Percentiles rank a stretch among this genome's conserved stretches.
Conservation (phyloP, 2,113 vertebrate genomes). For the Picathartes gymnocephalus region DNA sequence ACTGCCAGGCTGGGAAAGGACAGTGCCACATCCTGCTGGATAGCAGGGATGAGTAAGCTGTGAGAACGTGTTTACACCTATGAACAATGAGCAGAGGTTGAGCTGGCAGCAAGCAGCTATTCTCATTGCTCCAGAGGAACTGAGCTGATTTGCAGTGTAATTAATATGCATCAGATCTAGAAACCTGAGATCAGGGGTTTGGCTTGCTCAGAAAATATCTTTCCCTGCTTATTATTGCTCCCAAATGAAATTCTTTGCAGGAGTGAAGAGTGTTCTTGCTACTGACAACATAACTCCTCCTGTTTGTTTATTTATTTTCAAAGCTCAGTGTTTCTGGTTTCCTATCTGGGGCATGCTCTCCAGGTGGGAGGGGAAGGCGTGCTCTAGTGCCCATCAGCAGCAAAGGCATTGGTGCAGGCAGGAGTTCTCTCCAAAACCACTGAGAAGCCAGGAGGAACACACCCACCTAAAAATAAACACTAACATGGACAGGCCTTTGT, state of each 20-base stretch:
- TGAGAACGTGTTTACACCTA: slow-evolving; percentile 25
- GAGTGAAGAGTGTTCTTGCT: background rate
- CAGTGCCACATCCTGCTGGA: background rate
- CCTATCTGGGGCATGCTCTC: background rate
- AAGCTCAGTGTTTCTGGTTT: background rate
- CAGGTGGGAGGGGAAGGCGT: background rate
- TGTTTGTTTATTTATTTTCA: background rate
- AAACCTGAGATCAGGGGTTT: slow-evolving; percentile 9
- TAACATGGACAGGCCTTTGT: background rate
- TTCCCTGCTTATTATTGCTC: background rate
- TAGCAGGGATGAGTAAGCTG: background rate
- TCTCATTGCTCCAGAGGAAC: slow-evolving; percentile 1
- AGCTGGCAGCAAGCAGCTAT: slow-evolving; percentile 22
- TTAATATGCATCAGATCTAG: slow-evolving; percentile 38
- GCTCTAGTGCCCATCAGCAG: background rate
- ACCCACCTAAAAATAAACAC: slow-evolving; percentile 8
- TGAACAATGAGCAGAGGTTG: background rate
- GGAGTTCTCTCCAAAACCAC: background rate
- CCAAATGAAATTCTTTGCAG: background rate
- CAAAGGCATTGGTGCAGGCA: background rate
- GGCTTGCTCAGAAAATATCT: slow-evolving; percentile 9
- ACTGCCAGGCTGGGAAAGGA: background rate
- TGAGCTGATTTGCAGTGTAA: slow-evolving; percentile 27
- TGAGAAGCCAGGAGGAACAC: background rate
- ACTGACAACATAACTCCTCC: background rate